A percentile compares a stretch with the other conserved stretches of the same genome.
Evolutionary conservation across 1,140 invertebrate species (phyloP).

Genomic region (Holotrichia oblita): DNA sequence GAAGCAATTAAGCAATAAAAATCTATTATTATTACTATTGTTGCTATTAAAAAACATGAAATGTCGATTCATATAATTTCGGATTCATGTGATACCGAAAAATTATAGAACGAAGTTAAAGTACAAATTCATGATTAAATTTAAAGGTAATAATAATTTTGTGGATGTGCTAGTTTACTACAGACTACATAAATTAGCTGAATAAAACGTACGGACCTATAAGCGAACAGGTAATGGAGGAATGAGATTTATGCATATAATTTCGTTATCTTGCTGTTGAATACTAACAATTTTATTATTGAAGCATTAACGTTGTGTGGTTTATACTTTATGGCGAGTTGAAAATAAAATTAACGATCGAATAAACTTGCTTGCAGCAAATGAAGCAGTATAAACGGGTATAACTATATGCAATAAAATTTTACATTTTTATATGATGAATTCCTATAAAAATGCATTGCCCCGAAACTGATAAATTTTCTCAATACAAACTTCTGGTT

Average conservation of each 20-base stretch:
- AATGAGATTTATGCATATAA: slow-evolving; percentile 24
- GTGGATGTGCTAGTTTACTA: not conserved
- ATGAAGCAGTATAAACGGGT: not conserved
- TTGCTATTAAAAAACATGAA: too few relatives aligned
- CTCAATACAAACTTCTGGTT: too few relatives aligned
- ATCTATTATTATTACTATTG: too few relatives aligned
- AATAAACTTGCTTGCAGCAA: slow-evolving; percentile 7
- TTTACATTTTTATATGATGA: slow-evolving; percentile 20
- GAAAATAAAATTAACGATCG: slow-evolving; percentile 30
- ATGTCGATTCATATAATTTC: too few relatives aligned
- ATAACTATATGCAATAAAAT: slow-evolving; percentile 2
- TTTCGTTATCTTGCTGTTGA: slow-evolving; percentile 28
- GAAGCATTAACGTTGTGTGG: slow-evolving; percentile 25
- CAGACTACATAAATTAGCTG: not conserved
- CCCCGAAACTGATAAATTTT: too few relatives aligned
- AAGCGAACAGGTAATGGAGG: not conserved
- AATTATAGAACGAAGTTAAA: too few relatives aligned
- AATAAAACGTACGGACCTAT: not conserved
- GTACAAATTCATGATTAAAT: not conserved
- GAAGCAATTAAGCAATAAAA: too few relatives aligned
- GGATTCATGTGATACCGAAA: too few relatives aligned
- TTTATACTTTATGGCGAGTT: slow-evolving; percentile 25
- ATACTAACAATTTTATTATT: slow-evolving; percentile 37
- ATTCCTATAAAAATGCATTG: too few relatives aligned
- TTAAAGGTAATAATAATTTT: not conserved